These are phyloP conservation scores for Ochlodes sylvanus DNA, from an alignment of 2,888 invertebrate species.

Conservation along the genomic window DNA sequence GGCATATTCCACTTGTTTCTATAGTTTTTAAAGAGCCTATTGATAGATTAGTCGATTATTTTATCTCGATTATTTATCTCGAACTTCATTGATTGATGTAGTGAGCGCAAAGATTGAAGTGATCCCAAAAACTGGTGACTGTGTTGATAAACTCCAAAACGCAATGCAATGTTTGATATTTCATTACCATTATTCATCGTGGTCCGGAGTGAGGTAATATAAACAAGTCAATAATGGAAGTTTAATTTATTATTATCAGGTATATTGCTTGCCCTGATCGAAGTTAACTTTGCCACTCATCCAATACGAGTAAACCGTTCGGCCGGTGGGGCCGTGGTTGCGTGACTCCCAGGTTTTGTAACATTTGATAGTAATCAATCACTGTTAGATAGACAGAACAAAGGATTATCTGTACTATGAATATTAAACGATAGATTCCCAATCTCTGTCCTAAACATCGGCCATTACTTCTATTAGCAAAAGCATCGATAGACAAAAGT, in stretches of 20 bases:
- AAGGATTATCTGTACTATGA: slow-evolving; percentile 29
- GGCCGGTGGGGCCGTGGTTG: slow-evolving; percentile 16
- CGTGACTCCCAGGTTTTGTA: slow-evolving; percentile 33
- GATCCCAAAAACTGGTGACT: no score
- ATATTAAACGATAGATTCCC: slow-evolving; percentile 23
- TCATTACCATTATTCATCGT: no score
- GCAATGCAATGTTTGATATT: no score
- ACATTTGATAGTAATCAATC: slow-evolving; percentile 32
- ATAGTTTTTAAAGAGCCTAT: no score
- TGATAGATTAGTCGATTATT: no score
- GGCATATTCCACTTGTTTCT: background rate
- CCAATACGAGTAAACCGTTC: slow-evolving; percentile 22
- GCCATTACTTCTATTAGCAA: background rate
- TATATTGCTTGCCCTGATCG: background rate
- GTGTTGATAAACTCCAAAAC: no score
- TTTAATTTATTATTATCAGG: background rate
- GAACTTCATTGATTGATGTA: no score
- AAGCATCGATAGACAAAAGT: slow-evolving; percentile 18
- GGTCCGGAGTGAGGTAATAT: background rate
- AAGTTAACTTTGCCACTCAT: background rate
- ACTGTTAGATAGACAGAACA: slow-evolving; percentile 37
- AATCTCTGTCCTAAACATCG: slow-evolving; percentile 23
- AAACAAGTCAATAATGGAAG: background rate
- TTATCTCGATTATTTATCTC: no score
- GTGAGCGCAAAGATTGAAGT: no score